A percentile compares a stretch with the other conserved stretches of the same genome.
Evolutionary conservation across 1,140 invertebrate genomes (phyloP).

Genomic region (Pygmarrhopalites habei): DNA sequence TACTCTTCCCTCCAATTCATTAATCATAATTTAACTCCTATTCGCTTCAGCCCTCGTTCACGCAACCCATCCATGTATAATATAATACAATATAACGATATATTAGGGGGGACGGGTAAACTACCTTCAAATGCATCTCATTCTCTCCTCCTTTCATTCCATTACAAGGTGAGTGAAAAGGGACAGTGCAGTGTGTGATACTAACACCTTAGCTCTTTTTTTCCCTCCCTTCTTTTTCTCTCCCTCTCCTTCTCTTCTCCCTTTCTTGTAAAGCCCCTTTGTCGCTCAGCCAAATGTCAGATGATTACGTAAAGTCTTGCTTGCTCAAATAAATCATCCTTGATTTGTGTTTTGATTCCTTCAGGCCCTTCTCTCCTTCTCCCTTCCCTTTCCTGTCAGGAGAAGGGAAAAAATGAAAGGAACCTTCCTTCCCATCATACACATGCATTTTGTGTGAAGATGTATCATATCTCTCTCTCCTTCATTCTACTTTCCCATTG

Average conservation of each 20-base stretch:
- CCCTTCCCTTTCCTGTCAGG: no score
- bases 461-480: no score
- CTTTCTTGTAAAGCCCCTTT: constrained; percentile 7
- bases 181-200: not conserved
- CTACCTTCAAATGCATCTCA: not conserved
- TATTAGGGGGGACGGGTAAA: not conserved
- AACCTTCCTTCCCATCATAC: no score
- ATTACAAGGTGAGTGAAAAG: not conserved
- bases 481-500: no score
- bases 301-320: constrained; percentile 20
- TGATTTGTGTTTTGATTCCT: constrained; percentile 16
- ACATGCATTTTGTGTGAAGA: no score
- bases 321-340: constrained; percentile 25
- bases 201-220: not conserved
- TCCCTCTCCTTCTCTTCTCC: not conserved
- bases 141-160: not conserved
- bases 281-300: constrained; percentile 22
- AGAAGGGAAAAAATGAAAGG: no score
- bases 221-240: not conserved
- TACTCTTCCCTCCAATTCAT: constrained; percentile 21
- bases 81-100: not conserved
- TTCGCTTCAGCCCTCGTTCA: constrained; percentile 21
- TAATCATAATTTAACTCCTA: constrained; percentile 33
- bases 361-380: constrained; percentile 6
- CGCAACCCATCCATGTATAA: not conserved